Percentiles rank a stretch among this genome's conserved stretches.
phyloP scores from a whole-genome alignment of 2,113 vertebrate genomes.

The Calypte anna region DNA sequence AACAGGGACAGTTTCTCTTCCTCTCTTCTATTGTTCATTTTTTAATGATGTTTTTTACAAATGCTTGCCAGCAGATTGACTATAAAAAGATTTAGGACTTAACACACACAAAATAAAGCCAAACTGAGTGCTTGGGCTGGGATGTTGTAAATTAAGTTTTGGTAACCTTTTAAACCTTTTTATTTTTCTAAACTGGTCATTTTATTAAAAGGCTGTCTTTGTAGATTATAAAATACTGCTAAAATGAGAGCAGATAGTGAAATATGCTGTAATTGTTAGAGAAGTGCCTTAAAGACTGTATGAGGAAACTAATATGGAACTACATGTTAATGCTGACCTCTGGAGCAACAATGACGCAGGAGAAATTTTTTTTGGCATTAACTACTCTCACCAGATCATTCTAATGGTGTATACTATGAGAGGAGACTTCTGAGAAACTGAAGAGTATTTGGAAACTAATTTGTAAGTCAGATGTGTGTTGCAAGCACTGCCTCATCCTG shows the following conservation, averaged over 20 bases:
- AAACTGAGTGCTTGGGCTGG: not conserved
- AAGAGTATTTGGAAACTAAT: not conserved
- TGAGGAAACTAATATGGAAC: not conserved
- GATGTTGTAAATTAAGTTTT: not conserved
- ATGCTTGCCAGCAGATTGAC: not conserved
- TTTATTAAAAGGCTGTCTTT: not conserved
- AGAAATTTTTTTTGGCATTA: not conserved
- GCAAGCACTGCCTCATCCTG: not conserved
- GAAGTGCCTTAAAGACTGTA: not conserved
- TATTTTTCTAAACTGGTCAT: not conserved
- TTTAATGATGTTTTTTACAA: not conserved
- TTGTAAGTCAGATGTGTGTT: not conserved
- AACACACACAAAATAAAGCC: not conserved
- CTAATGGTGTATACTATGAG: not conserved
- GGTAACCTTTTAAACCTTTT: slow-evolving; percentile 6
- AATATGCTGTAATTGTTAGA: not conserved
- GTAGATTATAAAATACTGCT: not conserved
- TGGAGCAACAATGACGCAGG: not conserved
- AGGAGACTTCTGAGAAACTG: not conserved
- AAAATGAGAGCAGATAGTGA: not conserved
- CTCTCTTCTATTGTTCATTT: slow-evolving; percentile 9
- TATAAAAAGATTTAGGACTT: not conserved
- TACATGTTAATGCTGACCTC: not conserved
- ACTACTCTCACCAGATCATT: not conserved
- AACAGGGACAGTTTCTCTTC: not conserved